Percentiles rank a stretch among this genome's conserved stretches.
Conservation (phyloP, 1,140 invertebrate species). For the Himalopsyche phryganea region DNA sequence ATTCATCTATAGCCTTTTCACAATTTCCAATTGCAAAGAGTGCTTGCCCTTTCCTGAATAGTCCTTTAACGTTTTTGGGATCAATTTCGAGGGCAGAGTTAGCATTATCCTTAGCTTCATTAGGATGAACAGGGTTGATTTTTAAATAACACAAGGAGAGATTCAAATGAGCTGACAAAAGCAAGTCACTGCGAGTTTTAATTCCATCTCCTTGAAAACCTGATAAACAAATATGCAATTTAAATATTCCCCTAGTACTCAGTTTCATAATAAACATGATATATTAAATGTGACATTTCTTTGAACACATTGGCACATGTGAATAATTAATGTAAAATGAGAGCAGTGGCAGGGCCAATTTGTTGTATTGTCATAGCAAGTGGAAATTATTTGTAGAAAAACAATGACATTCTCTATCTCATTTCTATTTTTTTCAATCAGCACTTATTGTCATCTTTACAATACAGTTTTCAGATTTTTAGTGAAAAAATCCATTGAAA, state of each 20-base stretch:
- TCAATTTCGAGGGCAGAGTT: slow-evolving; percentile 73
- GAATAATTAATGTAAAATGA: no score
- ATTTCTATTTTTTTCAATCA: no score
- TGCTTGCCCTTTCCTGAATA: slow-evolving; percentile 86
- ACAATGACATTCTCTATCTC: no score
- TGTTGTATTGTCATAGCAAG: no score
- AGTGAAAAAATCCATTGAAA: no score
- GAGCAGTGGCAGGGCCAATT: no score
- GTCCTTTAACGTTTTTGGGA: slow-evolving; percentile 80
- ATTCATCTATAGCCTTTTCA: slow-evolving; percentile 75
- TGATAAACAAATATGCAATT: slow-evolving; percentile 14
- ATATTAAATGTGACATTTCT: no score
- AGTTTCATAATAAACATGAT: slow-evolving; percentile 2
- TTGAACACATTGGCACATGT: no score
- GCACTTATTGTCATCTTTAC: no score
- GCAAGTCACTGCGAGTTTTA: slow-evolving; percentile 58
- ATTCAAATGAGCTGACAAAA: slow-evolving; percentile 78
- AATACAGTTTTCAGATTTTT: no score
- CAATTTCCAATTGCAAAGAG: slow-evolving; percentile 72
- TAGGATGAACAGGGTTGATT: slow-evolving; percentile 59
- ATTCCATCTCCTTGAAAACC: slow-evolving; percentile 40
- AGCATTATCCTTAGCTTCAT: slow-evolving; percentile 66
- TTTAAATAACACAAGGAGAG: slow-evolving; percentile 84
- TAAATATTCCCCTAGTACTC: no score
- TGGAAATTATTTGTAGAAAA: no score